Evolutionary conservation across 2,888 invertebrate species (phyloP).

Genomic region (Furcula furcula): DNA sequence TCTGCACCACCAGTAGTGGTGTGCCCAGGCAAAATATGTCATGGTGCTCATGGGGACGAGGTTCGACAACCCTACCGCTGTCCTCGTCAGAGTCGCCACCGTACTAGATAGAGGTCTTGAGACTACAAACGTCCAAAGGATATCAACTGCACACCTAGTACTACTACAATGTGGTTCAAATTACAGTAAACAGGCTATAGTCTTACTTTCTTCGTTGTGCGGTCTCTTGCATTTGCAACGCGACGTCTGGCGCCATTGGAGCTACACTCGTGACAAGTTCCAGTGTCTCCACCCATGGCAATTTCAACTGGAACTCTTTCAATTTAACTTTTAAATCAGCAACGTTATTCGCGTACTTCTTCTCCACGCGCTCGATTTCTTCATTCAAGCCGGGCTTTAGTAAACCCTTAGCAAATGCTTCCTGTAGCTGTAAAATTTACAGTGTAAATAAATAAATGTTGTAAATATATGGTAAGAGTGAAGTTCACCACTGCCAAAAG

Average conservation of each 20-base stretch:
- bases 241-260: constrained; percentile 92
- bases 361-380: constrained; percentile 81
- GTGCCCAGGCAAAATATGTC: too few relatives aligned
- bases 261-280: constrained; percentile 90
- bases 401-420: constrained; percentile 92
- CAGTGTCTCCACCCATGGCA: constrained; percentile 93
- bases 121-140: too few relatives aligned
- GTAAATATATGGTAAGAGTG: too few relatives aligned
- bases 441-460: not conserved
- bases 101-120: too few relatives aligned
- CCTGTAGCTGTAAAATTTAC: constrained; percentile 87
- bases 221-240: constrained; percentile 88
- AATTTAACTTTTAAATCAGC: constrained; percentile 87
- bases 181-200: too few relatives aligned
- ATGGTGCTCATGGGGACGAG: too few relatives aligned
- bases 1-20: too few relatives aligned
- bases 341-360: constrained; percentile 86
- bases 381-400: constrained; percentile 93
- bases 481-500: not conserved
- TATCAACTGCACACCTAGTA: too few relatives aligned
- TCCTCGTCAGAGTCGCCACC: too few relatives aligned
- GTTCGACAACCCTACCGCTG: too few relatives aligned
- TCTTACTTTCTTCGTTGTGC: constrained; percentile 85
- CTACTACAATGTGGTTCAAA: too few relatives aligned
- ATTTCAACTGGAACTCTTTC: constrained; percentile 85